Evolutionary conservation across 2,888 invertebrate species (phyloP).

Genomic region (Ormyrus pomaceus): DNA sequence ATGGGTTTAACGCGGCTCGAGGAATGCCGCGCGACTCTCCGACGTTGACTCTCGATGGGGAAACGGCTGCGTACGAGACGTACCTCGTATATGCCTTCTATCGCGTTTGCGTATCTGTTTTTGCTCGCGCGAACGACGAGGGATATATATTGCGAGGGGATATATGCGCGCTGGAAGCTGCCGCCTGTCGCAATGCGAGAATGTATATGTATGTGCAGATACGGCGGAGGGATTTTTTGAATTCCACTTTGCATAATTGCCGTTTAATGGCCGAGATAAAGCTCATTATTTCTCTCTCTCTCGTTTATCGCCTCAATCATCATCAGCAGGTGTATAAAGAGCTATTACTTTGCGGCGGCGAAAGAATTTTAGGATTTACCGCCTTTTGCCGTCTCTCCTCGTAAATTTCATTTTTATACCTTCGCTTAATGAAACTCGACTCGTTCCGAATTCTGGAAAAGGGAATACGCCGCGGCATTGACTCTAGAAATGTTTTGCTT

Average conservation of each 20-base stretch:
- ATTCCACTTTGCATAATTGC: constrained; percentile 48
- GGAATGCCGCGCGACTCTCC: constrained; percentile 5
- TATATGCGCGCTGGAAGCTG: neutral
- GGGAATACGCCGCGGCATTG: neutral
- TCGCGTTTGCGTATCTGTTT: constrained; percentile 21
- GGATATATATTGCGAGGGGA: constrained; percentile 22
- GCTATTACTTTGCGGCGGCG: neutral
- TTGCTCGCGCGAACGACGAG: constrained; percentile 24
- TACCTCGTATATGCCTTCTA: neutral
- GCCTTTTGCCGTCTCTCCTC: neutral
- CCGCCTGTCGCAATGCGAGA: neutral
- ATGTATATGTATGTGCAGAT: neutral
- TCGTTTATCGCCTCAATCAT: constrained; percentile 11
- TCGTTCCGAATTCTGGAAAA: too few relatives aligned
- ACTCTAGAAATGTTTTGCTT: too few relatives aligned
- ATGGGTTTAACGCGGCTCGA: neutral
- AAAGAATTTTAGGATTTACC: neutral
- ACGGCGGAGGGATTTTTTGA: constrained; percentile 28
- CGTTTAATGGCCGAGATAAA: constrained; percentile 25
- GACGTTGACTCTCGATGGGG: constrained; percentile 22
- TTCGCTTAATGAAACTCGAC: too few relatives aligned
- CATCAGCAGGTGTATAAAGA: neutral
- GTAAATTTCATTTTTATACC: neutral
- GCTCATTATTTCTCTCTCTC: constrained; percentile 6
- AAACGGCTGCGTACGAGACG: neutral